These are phyloP conservation scores for Sinella curviseta DNA, from an alignment of 1,140 invertebrate species.

Conservation along the genomic window DNA sequence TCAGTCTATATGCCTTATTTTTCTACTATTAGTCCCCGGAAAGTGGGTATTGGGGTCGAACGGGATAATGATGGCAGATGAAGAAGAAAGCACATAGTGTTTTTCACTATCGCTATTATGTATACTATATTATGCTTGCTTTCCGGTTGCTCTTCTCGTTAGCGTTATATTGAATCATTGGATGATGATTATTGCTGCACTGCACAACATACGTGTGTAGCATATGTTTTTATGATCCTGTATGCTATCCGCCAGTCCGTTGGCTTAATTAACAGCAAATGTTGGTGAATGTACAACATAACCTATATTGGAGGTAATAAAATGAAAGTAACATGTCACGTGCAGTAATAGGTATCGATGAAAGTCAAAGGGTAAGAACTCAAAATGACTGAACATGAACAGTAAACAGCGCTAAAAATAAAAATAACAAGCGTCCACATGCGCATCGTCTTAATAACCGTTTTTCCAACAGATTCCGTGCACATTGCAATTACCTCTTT, in stretches of 20 bases:
- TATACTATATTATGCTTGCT: neutral
- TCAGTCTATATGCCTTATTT: neutral
- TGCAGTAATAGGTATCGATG: neutral
- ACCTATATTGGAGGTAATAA: neutral
- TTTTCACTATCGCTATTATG: neutral
- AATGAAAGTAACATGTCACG: neutral
- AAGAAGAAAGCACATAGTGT: neutral
- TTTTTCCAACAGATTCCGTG: too few species aligned
- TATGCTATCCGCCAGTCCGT: too few species aligned
- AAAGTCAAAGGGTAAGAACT: neutral
- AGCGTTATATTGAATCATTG: too few species aligned
- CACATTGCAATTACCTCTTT: neutral
- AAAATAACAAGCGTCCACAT: too few species aligned
- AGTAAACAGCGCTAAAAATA: neutral
- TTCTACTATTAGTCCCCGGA: neutral
- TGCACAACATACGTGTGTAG: too few species aligned
- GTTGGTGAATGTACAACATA: neutral
- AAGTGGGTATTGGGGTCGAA: constrained; percentile 22
- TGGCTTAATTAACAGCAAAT: too few species aligned
- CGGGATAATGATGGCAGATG: neutral
- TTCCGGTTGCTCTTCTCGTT: neutral
- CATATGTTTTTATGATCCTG: too few species aligned
- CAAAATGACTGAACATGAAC: neutral
- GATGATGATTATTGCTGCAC: too few species aligned
- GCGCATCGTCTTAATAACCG: too few species aligned